phyloP scores from a whole-genome alignment of 2,797 vertebrate genomes.

The Taeniopygia guttata region DNA sequence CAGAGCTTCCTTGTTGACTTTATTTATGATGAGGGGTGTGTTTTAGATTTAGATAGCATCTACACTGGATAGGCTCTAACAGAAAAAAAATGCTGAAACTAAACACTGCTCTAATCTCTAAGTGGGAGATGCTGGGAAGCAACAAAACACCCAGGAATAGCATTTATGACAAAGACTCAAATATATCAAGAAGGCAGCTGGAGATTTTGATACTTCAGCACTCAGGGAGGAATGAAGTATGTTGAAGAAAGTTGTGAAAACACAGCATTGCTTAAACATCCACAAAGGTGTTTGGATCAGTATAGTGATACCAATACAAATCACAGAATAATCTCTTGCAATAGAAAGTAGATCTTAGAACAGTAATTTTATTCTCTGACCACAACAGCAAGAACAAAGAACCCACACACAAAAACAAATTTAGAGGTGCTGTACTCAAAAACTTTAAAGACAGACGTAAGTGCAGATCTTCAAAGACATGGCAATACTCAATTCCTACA shows the following conservation, averaged over 20 bases:
- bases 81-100: not conserved
- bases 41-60: not conserved
- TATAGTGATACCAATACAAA: not conserved
- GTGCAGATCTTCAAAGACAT: not conserved
- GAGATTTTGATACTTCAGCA: not conserved
- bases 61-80: not conserved
- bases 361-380: not conserved
- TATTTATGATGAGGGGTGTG: not conserved
- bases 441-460: not conserved
- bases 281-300: not conserved
- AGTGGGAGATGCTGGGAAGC: not conserved
- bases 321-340: not conserved
- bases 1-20: not conserved
- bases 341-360: not conserved
- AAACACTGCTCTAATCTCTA: not conserved
- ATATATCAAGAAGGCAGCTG: not conserved
- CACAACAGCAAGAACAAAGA: not conserved
- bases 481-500: not conserved
- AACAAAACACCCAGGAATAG: not conserved
- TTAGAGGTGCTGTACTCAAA: not conserved
- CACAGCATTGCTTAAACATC: not conserved
- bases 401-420: not conserved
- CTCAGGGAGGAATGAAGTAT: fast-evolving
- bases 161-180: not conserved
- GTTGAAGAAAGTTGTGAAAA: not conserved